Evolutionary conservation across 2,113 vertebrate species (phyloP), one percentile per base, ranked within the genome.

Genomic region (Drymodes brunneopygia): DNA sequence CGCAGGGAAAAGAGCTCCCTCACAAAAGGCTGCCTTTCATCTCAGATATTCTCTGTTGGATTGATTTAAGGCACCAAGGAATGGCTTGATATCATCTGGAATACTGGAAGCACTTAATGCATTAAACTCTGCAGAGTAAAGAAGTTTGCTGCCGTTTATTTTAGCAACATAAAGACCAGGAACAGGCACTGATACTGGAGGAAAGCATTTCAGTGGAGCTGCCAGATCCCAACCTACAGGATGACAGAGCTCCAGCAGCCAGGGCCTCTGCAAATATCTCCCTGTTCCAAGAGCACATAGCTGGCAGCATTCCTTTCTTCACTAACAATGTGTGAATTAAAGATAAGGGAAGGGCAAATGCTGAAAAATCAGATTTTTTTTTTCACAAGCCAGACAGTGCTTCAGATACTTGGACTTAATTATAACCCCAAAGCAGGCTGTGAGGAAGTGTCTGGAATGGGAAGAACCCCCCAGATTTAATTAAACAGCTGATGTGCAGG

Each of bases 291-390:
- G 96, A 96, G 90, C 54, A 24, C 31, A 78, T 77, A 92, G 84
- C 94, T 98, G 97, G 96, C 97, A 96, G 29, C 87, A 80, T 85
- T 94, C 91, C 96, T 92, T 96, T 94, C 95, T 64, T 74, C 95
- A 92, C 73, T 66, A 94, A 94, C 95, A 96, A 83, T 87, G 95
- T 96, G 96, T 90, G 82, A 94, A 97, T 92, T 92, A 92, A 90
- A 2, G 93, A 97, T 97, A 97, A 97, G 79, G 42, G 78, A 86
- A 94, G 67, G 94, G 93, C 93, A 96, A 88, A 84, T 62, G 87
- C 74, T 90, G 78, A 92, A 97, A 95, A 95, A 88, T 53, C 81
- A 86, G 42, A 93, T 95, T 85, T 96, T 96, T 95, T 85, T 96
- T 96, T 95, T 93, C 95, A 93, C n/a, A 56, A 80, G 90, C 87